phyloP scores from a whole-genome alignment of 2,113 vertebrate species.

The Lethenteron camtschaticum region DNA sequence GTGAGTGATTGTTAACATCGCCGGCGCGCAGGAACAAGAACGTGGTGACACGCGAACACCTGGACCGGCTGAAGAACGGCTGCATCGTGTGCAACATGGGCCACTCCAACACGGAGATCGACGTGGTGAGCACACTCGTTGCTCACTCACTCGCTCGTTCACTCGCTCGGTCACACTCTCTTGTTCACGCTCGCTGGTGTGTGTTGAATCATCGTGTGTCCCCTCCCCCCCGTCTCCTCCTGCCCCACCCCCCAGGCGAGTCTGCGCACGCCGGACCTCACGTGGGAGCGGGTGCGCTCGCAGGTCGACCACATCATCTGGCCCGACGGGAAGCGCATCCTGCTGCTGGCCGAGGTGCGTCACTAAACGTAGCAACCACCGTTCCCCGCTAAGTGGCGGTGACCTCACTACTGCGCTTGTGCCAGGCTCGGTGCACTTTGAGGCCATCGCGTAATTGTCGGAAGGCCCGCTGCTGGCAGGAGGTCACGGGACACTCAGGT shows the following conservation, averaged over 20 bases:
- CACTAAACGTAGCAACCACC: too few relatives aligned
- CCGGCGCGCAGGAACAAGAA: slow-evolving; percentile 59
- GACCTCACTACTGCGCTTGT: too few relatives aligned
- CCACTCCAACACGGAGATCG: slow-evolving; percentile 95
- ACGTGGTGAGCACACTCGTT: slow-evolving; percentile 42
- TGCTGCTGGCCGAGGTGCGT: slow-evolving; percentile 75
- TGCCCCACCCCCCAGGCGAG: slow-evolving; percentile 35
- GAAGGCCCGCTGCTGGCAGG: too few relatives aligned
- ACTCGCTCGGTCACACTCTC: not conserved
- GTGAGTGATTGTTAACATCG: too few relatives aligned
- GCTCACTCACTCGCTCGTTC: not conserved
- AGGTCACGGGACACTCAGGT: too few relatives aligned
- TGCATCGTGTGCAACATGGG: slow-evolving; percentile 99
- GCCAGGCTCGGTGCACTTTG: too few relatives aligned
- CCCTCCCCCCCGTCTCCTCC: not conserved
- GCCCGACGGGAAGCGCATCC: slow-evolving; percentile 90
- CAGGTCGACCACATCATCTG: slow-evolving; percentile 97
- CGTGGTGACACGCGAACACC: slow-evolving; percentile 72
- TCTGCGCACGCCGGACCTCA: slow-evolving; percentile 76
- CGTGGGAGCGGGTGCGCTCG: slow-evolving; percentile 88
- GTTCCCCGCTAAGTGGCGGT: too few relatives aligned
- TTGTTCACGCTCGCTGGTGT: not conserved
- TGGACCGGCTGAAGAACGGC: slow-evolving; percentile 92
- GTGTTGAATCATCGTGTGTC: not conserved
- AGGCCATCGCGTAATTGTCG: too few relatives aligned